These are phyloP conservation scores for Megamerina dolium DNA, from an alignment of 2,888 invertebrate genomes.

Conservation along the genomic window DNA sequence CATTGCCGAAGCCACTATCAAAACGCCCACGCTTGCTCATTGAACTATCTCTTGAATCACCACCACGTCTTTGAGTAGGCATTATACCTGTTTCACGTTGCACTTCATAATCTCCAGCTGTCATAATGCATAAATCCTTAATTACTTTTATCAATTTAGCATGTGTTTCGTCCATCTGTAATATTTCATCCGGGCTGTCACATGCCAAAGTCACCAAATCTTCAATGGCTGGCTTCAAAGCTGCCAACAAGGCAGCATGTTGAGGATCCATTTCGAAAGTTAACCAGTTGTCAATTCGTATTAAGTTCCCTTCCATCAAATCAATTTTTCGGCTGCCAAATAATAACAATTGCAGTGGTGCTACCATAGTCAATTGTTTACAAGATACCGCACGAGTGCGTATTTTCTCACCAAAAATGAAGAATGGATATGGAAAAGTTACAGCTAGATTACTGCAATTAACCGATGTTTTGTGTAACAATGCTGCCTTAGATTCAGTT, in stretches of 20 bases:
- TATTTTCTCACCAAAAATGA: conserved; percentile 98
- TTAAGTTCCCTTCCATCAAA: conserved; percentile 56
- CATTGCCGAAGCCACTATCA: conserved; percentile 17
- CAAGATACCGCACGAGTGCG: conserved; percentile 92
- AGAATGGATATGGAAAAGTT: conserved; percentile 87
- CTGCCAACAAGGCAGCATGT: conserved; percentile 74
- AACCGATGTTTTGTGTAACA: conserved; percentile 95
- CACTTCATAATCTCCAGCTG: conserved; percentile 69
- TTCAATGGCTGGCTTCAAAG: conserved; percentile 85
- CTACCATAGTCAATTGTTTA: conserved; percentile 94
- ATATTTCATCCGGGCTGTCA: conserved; percentile 69
- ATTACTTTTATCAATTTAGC: conserved; percentile 62
- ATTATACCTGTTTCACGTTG: conserved; percentile 52
- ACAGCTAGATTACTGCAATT: conserved; percentile 82
- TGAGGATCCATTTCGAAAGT: conserved; percentile 78
- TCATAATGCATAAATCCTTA: conserved; percentile 66
- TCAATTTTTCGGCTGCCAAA: conserved; percentile 78
- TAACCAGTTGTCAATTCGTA: conserved; percentile 90
- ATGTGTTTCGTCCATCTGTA: conserved; percentile 49
- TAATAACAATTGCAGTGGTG: conserved; percentile 84
- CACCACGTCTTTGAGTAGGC: conserved; percentile 36
- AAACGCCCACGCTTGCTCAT: conserved; percentile 27
- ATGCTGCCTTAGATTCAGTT: conserved; percentile 88
- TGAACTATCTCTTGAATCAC: conserved; percentile 28
- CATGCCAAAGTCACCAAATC: conserved; percentile 74